phyloP scores from a whole-genome alignment of 2,113 vertebrate genomes.

The Indri indri region DNA sequence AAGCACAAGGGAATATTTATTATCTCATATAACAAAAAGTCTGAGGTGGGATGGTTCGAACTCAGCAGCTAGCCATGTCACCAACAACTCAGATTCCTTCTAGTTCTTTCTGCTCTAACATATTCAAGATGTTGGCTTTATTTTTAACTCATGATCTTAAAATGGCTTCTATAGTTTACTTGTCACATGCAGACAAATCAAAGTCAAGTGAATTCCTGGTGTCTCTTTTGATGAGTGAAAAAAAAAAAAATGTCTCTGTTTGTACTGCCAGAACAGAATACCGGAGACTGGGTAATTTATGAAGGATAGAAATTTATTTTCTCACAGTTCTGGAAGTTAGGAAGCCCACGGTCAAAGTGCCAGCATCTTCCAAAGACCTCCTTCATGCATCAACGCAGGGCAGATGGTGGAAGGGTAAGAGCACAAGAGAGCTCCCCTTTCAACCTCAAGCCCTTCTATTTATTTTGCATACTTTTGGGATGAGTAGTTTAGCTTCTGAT shows the following conservation, averaged over 20 bases:
- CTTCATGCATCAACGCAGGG: background rate
- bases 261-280: background rate
- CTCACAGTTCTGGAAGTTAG: background rate
- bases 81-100: slow-evolving; percentile 4
- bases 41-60: background rate
- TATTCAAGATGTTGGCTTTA: background rate
- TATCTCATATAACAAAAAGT: background rate
- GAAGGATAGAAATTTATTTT: background rate
- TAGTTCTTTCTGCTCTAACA: background rate
- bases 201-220: slow-evolving; percentile 17
- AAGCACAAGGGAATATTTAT: background rate
- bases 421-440: background rate
- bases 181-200: background rate
- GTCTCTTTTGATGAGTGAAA: slow-evolving; percentile 27
- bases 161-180: background rate
- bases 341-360: background rate
- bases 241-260: background rate
- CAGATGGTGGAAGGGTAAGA: background rate
- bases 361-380: background rate
- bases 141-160: slow-evolving; percentile 32
- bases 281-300: background rate
- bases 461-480: too few species aligned
- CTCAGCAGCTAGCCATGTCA: background rate
- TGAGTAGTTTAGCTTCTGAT: too few species aligned
- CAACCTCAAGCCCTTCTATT: background rate